phyloP scores from a whole-genome alignment of 2,888 invertebrate genomes.

The Gisinianus flammeolus region DNA sequence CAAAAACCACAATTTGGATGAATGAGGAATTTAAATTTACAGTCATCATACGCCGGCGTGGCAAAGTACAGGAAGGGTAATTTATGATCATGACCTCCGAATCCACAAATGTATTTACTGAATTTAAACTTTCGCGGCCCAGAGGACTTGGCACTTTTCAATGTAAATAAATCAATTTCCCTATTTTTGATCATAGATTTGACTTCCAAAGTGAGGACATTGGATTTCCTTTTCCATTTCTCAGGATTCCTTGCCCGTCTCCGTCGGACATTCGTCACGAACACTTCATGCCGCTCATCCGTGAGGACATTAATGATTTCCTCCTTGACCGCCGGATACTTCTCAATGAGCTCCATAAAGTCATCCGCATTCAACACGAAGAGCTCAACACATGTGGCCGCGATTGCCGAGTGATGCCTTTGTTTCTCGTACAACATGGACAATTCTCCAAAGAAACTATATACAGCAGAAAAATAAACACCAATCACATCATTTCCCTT shows the following conservation, averaged over 20 bases:
- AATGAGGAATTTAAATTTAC: slow-evolving; percentile 40
- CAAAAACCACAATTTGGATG: slow-evolving; percentile 51
- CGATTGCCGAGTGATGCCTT: slow-evolving; percentile 50
- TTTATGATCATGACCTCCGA: slow-evolving; percentile 45
- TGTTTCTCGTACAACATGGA: slow-evolving; percentile 44
- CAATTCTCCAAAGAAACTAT: slow-evolving; percentile 49
- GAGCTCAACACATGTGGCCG: slow-evolving; percentile 44
- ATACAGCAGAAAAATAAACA: too few relatives aligned
- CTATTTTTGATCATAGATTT: neutral
- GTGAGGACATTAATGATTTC: neutral
- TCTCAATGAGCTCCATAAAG: slow-evolving; percentile 45
- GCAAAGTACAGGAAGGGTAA: slow-evolving; percentile 51
- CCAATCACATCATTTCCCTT: neutral
- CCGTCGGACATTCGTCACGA: neutral
- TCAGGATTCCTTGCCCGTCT: neutral
- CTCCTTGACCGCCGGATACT: slow-evolving; percentile 42
- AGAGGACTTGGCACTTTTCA: neutral
- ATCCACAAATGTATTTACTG: slow-evolving; percentile 26
- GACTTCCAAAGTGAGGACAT: slow-evolving; percentile 12
- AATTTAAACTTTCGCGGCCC: neutral
- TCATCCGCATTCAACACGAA: slow-evolving; percentile 47
- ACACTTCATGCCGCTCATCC: neutral
- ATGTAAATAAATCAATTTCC: neutral
- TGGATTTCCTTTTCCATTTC: slow-evolving; percentile 9
- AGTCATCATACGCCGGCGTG: neutral